Evolutionary conservation across 2,888 invertebrate species (phyloP).

Genomic region (Tryphoninae sp.): DNA sequence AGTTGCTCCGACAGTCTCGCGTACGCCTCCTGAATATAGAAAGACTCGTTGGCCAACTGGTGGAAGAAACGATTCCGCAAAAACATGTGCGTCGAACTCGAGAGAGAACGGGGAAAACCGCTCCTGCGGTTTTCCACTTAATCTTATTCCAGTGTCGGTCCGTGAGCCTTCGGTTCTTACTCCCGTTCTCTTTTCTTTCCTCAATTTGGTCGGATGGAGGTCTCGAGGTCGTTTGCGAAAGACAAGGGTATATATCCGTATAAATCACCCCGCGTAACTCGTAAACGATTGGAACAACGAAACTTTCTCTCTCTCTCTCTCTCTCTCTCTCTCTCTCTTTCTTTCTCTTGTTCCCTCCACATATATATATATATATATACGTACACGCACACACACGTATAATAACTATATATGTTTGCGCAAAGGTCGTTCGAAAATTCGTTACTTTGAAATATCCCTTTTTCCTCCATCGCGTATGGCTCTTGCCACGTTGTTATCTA

Average conservation of each 20-base stretch:
- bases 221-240: not conserved
- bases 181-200: not conserved
- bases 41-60: conserved; percentile 43
- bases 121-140: conserved; percentile 9
- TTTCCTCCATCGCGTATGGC: too few relatives aligned
- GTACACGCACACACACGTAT: not conserved
- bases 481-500: not conserved
- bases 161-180: not conserved
- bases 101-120: conserved; percentile 11
- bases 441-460: too few relatives aligned
- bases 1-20: conserved; percentile 5
- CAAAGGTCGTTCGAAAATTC: not conserved
- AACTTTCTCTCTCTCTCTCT: not conserved
- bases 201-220: conserved; percentile 31
- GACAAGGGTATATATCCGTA: conserved; percentile 13
- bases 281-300: conserved; percentile 35
- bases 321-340: not conserved
- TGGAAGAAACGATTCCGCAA: conserved; percentile 33
- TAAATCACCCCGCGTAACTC: conserved; percentile 41
- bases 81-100: conserved; percentile 35
- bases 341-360: not conserved
- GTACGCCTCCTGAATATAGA: conserved; percentile 54
- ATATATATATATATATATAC: not conserved
- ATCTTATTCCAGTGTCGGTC: conserved; percentile 26
- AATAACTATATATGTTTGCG: not conserved